phyloP scores from a whole-genome alignment of 1,140 invertebrate genomes.

The Drosophila kanapiae region DNA sequence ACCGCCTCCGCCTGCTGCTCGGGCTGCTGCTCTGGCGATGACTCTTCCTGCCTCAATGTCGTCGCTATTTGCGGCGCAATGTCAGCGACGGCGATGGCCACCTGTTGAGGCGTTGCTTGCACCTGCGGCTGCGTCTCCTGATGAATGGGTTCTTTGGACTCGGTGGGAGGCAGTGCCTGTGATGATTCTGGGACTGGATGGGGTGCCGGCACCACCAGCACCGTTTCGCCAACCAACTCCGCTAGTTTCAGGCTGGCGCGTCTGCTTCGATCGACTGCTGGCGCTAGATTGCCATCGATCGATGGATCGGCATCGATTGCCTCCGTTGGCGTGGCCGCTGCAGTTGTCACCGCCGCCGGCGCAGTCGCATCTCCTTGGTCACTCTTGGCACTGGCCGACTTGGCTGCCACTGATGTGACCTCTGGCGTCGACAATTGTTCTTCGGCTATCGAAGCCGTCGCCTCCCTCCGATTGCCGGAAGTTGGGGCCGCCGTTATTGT shows the following conservation, averaged over 20 bases:
- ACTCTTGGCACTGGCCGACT: slow-evolving; percentile 63
- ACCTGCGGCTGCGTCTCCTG: slow-evolving; percentile 48
- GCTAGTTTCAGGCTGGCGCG: slow-evolving; percentile 67
- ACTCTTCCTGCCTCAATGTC: slow-evolving; percentile 73
- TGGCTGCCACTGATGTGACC: slow-evolving; percentile 65
- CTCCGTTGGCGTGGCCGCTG: slow-evolving; percentile 40
- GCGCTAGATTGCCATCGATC: slow-evolving; percentile 56
- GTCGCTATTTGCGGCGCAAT: slow-evolving; percentile 78
- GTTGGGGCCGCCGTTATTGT: slow-evolving; percentile 19
- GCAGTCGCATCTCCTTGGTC: slow-evolving; percentile 38
- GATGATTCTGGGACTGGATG: slow-evolving; percentile 11
- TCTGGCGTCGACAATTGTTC: slow-evolving; percentile 65
- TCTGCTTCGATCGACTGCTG: slow-evolving; percentile 58
- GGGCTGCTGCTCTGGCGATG: slow-evolving; percentile 52
- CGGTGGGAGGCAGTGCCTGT: slow-evolving; percentile 32
- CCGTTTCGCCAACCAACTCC: slow-evolving; percentile 70
- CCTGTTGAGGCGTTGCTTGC: slow-evolving; percentile 61
- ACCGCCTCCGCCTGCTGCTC: slow-evolving; percentile 21
- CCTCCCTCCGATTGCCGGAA: slow-evolving; percentile 36
- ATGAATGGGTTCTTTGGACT: slow-evolving; percentile 77
- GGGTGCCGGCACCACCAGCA: slow-evolving; percentile 60
- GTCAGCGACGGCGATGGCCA: slow-evolving; percentile 64
- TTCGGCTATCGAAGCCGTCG: slow-evolving; percentile 27
- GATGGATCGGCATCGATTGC: slow-evolving; percentile 48
- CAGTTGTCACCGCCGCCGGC: slow-evolving; percentile 10